Base-by-base conservation (phyloP, 2,797 vertebrate genomes). In the Pantherophis alleghaniensis region DNA sequence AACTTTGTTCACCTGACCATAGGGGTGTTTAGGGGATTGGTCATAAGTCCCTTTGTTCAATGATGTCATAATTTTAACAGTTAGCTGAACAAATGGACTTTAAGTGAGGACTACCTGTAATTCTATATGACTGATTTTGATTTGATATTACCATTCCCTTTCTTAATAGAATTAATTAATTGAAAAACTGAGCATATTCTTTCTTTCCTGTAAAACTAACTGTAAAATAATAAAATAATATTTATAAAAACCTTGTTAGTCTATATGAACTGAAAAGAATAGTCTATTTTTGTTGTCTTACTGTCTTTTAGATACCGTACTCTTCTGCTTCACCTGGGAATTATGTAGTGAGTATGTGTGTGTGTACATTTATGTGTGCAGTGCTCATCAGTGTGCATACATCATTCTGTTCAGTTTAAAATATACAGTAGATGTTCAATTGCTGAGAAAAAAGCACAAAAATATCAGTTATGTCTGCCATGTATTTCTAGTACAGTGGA, bases 251-350 rank as follows among this genome's bases (percentile, higher is more conserved):
- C 47, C 92, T 51, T 1, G 94, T 16, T 61, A 20, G 37, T 90
- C 57, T 47, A 13, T 88, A 32, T 90, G 55, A 95, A 96, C 95
- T 96, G 32, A 55, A 95, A 79, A 42, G 96, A 95, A 97, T 90
- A 28, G 60, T 24, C 61, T 91, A 66, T 3, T 92, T 95, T 94
- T 96, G 86, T 96, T 97, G 95, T 94, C 96, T 90, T 97, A 24
- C 98, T 95, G 1, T 95, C 69, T 98, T 98, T 7, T 94, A 99
- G 99, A 99, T 99, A 97, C 98, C 99, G 28, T 99, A 99, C 95
- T 99, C 99, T 32, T 99, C 99, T 93, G 98, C 99, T 1, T 99
- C 99, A 96, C 99, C 99, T 94, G 99, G 99, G 96, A 99, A 99
- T 98, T 99, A 99, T 90, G 99, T 99, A 98, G 99, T 99, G 98